Percentiles rank a stretch among this genome's conserved stretches.
phyloP scores from a whole-genome alignment of 2,113 vertebrate genomes.

The Reinhardtius hippoglossoides region DNA sequence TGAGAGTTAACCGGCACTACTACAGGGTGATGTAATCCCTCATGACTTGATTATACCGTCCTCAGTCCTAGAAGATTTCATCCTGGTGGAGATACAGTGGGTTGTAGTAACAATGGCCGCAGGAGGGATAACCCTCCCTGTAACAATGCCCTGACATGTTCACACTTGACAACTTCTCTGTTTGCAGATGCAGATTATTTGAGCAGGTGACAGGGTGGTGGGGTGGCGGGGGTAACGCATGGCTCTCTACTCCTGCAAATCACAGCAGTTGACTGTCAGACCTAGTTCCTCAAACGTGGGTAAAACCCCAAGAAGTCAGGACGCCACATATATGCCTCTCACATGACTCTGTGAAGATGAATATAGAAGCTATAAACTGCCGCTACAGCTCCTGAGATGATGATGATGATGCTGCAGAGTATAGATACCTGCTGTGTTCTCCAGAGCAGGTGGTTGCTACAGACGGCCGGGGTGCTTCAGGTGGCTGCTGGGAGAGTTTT shows the following conservation, averaged over 20 bases:
- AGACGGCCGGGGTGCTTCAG: slow-evolving; percentile 20
- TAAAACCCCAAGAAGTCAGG: slow-evolving; percentile 51
- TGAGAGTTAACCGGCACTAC: slow-evolving; percentile 43
- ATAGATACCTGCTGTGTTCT: slow-evolving; percentile 34
- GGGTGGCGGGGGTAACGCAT: slow-evolving; percentile 9
- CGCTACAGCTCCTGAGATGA: slow-evolving; percentile 9
- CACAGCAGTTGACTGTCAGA: slow-evolving; percentile 73
- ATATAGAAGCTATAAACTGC: slow-evolving; percentile 55
- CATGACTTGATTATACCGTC: slow-evolving; percentile 35
- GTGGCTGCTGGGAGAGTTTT: slow-evolving; percentile 5
- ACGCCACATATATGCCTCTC: slow-evolving; percentile 36
- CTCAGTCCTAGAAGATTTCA: slow-evolving; percentile 38
- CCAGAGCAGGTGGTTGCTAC: slow-evolving; percentile 40
- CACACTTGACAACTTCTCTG: slow-evolving; percentile 7
- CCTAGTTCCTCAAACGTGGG: slow-evolving; percentile 58
- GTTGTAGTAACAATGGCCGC: slow-evolving; percentile 54
- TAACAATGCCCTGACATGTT: slow-evolving; percentile 37
- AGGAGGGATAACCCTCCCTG: slow-evolving; percentile 24
- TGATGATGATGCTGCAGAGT: slow-evolving; percentile 18
- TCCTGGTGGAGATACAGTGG: slow-evolving; percentile 25
- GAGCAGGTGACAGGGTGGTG: slow-evolving; percentile 36
- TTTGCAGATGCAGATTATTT: slow-evolving; percentile 3
- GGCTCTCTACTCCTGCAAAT: slow-evolving; percentile 43
- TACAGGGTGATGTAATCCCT: slow-evolving; percentile 66
- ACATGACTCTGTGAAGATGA: slow-evolving; percentile 53